Evolutionary conservation across 1,140 invertebrate species (phyloP).

Genomic region (Tetranychus cinnabarinus): DNA sequence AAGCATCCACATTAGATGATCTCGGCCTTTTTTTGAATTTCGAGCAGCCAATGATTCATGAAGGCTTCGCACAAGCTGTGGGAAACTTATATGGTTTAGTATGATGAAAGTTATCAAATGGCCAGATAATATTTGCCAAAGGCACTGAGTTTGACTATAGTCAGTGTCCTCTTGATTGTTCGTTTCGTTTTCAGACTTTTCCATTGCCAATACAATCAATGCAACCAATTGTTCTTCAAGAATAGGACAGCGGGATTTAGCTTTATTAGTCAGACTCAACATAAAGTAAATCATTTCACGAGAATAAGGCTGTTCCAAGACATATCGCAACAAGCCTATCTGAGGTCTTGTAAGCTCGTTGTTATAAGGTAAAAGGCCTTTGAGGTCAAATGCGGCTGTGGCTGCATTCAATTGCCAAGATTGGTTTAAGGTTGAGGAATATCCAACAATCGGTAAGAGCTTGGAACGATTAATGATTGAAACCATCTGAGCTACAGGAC

Average conservation of each 20-base stretch:
- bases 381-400: slow-evolving; percentile 61
- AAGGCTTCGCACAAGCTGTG: slow-evolving; percentile 64
- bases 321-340: slow-evolving; percentile 59
- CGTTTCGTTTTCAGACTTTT: slow-evolving; percentile 41
- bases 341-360: slow-evolving; percentile 70
- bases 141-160: slow-evolving; percentile 8
- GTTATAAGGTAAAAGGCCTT: slow-evolving; percentile 74
- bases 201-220: slow-evolving; percentile 70
- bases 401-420: slow-evolving; percentile 73
- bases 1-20: slow-evolving; percentile 93
- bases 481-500: slow-evolving; percentile 76
- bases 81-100: slow-evolving; percentile 77
- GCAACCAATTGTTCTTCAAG: slow-evolving; percentile 82
- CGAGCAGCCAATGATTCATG: slow-evolving; percentile 48
- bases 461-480: slow-evolving; percentile 66
- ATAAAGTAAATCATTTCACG: slow-evolving; percentile 86
- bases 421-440: slow-evolving; percentile 38
- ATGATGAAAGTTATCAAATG: slow-evolving; percentile 88
- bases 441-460: slow-evolving; percentile 78
- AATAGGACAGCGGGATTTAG: slow-evolving; percentile 63
- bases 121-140: slow-evolving; percentile 74
- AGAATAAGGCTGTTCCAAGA: slow-evolving; percentile 81
- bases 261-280: slow-evolving; percentile 68
- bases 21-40: slow-evolving; percentile 61
- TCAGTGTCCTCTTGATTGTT: slow-evolving; percentile 4